Evolutionary conservation across 2,888 invertebrate species (phyloP).

Genomic region (Drosophila quasianomalipes): DNA sequence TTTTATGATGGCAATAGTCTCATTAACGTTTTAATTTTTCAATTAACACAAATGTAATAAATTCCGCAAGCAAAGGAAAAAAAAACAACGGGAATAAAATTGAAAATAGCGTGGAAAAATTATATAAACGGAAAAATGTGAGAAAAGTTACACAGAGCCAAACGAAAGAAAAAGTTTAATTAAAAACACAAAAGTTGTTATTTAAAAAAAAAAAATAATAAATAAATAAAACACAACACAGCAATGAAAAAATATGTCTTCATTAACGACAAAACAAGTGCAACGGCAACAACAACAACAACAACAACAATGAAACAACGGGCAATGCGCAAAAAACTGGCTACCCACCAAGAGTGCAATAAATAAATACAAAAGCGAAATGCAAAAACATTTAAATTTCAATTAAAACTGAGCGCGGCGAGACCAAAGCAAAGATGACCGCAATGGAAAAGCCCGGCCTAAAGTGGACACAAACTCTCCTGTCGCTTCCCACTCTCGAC

Average conservation of each 20-base stretch:
- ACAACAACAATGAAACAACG: slow-evolving; percentile 59
- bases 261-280: slow-evolving; percentile 72
- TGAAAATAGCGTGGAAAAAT: slow-evolving; percentile 50
- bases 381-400: slow-evolving; percentile 81
- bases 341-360: slow-evolving; percentile 43
- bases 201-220: slow-evolving; percentile 58
- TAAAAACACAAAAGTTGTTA: slow-evolving; percentile 79
- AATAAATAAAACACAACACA: slow-evolving; percentile 30
- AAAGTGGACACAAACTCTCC: slow-evolving; percentile 51
- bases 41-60: slow-evolving; percentile 82
- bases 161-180: slow-evolving; percentile 75
- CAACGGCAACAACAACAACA: slow-evolving; percentile 29
- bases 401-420: slow-evolving; percentile 64
- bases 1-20: slow-evolving; percentile 73
- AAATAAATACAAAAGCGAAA: slow-evolving; percentile 68
- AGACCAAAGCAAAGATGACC: slow-evolving; percentile 41
- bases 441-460: slow-evolving; percentile 47
- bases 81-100: slow-evolving; percentile 29
- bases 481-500: not conserved
- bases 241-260: slow-evolving; percentile 79
- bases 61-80: slow-evolving; percentile 54
- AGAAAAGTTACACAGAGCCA: slow-evolving; percentile 39
- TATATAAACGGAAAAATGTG: slow-evolving; percentile 66
- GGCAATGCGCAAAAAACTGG: slow-evolving; percentile 34
- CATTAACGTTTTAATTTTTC: slow-evolving; percentile 82